These are phyloP conservation scores for Drosophila paulistorum DNA, from an alignment of 1,140 invertebrate genomes.

Conservation along the genomic window DNA sequence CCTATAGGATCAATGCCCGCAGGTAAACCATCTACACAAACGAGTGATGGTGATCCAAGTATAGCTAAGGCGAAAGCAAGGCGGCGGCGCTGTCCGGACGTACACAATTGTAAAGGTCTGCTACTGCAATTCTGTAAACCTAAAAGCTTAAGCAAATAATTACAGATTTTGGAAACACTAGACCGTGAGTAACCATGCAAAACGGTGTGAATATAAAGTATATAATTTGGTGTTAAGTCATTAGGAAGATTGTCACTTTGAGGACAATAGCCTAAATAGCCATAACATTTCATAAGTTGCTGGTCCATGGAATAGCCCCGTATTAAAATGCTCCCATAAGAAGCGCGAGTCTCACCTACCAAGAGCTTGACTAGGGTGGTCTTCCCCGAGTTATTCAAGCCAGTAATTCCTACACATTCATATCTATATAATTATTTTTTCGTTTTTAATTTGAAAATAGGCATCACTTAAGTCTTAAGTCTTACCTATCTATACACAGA, in stretches of 20 bases:
- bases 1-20: constrained; percentile 93
- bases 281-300: constrained; percentile 27
- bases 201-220: constrained; percentile 31
- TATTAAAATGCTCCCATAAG: constrained; percentile 48
- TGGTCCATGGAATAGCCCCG: constrained; percentile 21
- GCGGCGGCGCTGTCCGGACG: constrained; percentile 94
- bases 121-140: constrained; percentile 38
- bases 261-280: constrained; percentile 53
- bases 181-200: constrained; percentile 27
- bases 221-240: constrained; percentile 46
- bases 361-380: constrained; percentile 45
- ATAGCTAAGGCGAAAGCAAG: constrained; percentile 94
- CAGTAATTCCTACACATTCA: constrained; percentile 52
- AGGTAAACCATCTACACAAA: constrained; percentile 83
- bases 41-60: constrained; percentile 88
- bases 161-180: constrained; percentile 7
- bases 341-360: constrained; percentile 25
- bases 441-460: not conserved
- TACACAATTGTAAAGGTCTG: constrained; percentile 71
- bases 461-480: not conserved
- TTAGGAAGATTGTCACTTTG: constrained; percentile 20
- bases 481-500: constrained; percentile 47
- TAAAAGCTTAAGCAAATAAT: constrained; percentile 39
- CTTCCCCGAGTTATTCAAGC: constrained; percentile 55
- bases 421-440: constrained; percentile 22